Percentiles rank a stretch among this genome's conserved stretches.
Conservation (phyloP, 2,888 invertebrate species). For the Tiphia femorata region DNA sequence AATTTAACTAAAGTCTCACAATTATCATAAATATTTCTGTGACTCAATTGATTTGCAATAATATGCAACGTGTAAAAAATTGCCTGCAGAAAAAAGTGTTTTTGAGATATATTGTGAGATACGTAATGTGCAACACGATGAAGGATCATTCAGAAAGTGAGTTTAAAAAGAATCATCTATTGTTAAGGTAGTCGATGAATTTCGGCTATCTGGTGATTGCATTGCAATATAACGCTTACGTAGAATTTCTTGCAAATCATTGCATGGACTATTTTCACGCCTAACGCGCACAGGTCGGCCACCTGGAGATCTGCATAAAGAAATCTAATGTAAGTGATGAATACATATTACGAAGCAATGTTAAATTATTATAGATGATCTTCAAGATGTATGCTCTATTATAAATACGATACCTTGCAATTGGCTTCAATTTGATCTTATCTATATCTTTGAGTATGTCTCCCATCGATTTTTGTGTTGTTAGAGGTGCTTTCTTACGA, state of each 20-base stretch:
- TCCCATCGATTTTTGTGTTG: constrained; percentile 60
- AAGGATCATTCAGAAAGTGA: neutral
- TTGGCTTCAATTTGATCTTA: constrained; percentile 59
- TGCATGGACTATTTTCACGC: constrained; percentile 65
- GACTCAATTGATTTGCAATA: too few relatives aligned
- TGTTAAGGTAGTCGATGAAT: constrained; percentile 55
- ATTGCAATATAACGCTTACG: constrained; percentile 62
- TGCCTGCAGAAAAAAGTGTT: too few relatives aligned
- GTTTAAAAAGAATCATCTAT: constrained; percentile 59
- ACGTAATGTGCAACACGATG: neutral
- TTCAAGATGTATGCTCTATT: neutral
- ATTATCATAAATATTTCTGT: too few relatives aligned
- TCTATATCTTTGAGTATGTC: constrained; percentile 63
- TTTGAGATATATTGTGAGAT: too few relatives aligned
- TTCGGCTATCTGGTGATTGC: constrained; percentile 60
- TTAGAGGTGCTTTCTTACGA: constrained; percentile 53
- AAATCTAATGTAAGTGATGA: neutral
- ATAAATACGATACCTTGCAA: constrained; percentile 54
- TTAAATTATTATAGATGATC: neutral
- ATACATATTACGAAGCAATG: neutral
- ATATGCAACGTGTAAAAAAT: too few relatives aligned
- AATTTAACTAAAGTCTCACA: too few relatives aligned
- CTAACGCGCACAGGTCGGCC: constrained; percentile 59
- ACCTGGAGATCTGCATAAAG: constrained; percentile 59
- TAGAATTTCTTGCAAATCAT: constrained; percentile 65